Base-by-base conservation (phyloP, 2,113 vertebrate genomes). In the Bombycilla garrulus region DNA sequence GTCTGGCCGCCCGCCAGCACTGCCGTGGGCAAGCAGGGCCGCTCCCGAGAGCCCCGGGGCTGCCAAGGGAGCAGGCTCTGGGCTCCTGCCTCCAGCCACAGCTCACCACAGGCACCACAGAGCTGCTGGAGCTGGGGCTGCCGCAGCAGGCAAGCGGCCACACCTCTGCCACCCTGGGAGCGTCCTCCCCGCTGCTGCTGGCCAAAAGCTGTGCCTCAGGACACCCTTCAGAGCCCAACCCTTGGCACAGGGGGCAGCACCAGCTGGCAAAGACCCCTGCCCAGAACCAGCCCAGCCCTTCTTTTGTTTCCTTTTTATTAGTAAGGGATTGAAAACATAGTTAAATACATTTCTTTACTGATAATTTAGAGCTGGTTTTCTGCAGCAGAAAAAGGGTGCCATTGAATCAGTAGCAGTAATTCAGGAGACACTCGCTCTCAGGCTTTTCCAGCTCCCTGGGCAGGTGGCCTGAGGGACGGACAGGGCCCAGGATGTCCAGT, bases 311-410 rank as follows among this genome's bases (percentile, higher is more conserved):
- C 17, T 44, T 91, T 92, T 92, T 80, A 90, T 95, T 94, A 92
- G 48, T 62, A 89, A 89, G 82, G 58, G 66, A 57, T 45, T 53
- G 66, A 86, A 94, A 92, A 65, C 79, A 61, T 62, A 60, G 53
- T 89, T 94, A 95, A 96, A 93, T 93, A 89, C 81, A 64, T 78
- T 62, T 94, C 53, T 86, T 94, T 73, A 78, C 60, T 33, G 58
- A 79, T 81, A 60, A 91, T 84, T 93, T 87, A 92, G 92, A 95
- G 80, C 69, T 81, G 73, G n/a, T n/a, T 58, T 84, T 73, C 42
- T 69, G 65, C 77, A 81, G 69, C 92, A 94, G 72, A 65, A 86
- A 80, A 40, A 4, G 17, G 62, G 72, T 44, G 36, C 76, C 11
- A 5, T 36, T 81, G 42, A 66, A 33, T 72, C 90, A 74, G 86